Conservation (phyloP, 2,113 vertebrate genomes). For the Varanus salvator region DNA sequence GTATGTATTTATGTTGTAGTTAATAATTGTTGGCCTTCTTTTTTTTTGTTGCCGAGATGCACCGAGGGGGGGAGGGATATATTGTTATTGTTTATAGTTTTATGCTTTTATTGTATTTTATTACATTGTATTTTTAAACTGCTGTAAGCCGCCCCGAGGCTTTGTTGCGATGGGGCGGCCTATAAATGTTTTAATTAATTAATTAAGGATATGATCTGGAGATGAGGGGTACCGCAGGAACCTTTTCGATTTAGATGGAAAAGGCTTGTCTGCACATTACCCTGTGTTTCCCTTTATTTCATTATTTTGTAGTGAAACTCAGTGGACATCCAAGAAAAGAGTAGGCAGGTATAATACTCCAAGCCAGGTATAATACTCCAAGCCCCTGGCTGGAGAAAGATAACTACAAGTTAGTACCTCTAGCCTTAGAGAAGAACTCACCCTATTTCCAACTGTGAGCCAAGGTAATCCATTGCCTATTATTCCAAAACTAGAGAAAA, state of each 20-base stretch:
- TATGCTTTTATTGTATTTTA: no score
- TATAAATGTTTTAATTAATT: no score
- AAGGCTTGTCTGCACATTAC: neutral
- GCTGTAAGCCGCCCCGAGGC: no score
- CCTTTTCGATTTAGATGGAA: neutral
- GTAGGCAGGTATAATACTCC: neutral
- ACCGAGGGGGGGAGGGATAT: no score
- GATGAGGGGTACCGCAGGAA: neutral
- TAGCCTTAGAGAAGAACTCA: neutral
- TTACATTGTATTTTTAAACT: no score
- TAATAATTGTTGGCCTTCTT: no score
- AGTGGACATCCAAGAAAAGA: neutral
- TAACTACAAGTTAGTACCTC: neutral
- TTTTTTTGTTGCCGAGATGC: no score
- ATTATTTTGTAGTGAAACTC: neutral
- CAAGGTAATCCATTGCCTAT: neutral
- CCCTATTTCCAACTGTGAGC: neutral
- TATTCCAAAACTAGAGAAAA: neutral
- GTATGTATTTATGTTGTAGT: no score
- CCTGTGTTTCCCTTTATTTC: neutral
- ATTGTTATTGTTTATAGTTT: no score
- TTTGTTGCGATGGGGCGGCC: no score
- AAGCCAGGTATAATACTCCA: neutral
- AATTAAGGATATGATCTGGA: neutral
- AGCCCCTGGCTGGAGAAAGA: neutral